Conservation (phyloP, 2,113 vertebrate species). For the Microtus montanus region DNA sequence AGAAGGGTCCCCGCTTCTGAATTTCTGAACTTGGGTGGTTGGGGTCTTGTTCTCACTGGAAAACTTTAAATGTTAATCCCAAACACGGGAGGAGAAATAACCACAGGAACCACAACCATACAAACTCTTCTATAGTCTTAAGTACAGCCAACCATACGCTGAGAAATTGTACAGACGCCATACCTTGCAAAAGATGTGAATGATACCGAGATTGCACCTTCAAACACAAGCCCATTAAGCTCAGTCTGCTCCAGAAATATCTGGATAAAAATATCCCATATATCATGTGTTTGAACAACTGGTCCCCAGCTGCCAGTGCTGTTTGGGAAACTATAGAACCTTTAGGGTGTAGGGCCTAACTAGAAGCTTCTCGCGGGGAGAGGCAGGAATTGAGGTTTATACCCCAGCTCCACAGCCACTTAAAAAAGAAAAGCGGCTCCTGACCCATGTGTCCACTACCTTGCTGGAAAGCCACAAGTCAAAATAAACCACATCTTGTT, state of each 20-base stretch:
- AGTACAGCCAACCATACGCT: not conserved
- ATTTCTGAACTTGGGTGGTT: not conserved
- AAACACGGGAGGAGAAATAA: not conserved
- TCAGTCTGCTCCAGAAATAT: not conserved
- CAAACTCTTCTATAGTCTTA: not conserved
- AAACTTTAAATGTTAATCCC: not conserved
- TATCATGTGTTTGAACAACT: not conserved
- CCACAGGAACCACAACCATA: not conserved
- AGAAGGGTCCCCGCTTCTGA: not conserved
- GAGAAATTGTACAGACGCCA: not conserved
- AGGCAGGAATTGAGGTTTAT: not conserved
- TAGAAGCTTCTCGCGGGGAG: not conserved
- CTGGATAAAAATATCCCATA: not conserved
- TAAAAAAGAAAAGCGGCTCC: not conserved
- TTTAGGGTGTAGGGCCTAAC: not conserved
- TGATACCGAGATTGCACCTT: not conserved
- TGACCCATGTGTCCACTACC: no score
- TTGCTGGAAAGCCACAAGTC: not conserved
- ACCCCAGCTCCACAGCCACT: not conserved
- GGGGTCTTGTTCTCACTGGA: not conserved
- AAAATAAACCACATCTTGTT: not conserved
- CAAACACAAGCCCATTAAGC: not conserved
- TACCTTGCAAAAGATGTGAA: not conserved
- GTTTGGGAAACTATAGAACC: not conserved
- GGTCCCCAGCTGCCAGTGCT: not conserved